These are phyloP conservation scores for Monoplex corrugatus DNA, from an alignment of 2,888 invertebrate species.

Conservation along the genomic window DNA sequence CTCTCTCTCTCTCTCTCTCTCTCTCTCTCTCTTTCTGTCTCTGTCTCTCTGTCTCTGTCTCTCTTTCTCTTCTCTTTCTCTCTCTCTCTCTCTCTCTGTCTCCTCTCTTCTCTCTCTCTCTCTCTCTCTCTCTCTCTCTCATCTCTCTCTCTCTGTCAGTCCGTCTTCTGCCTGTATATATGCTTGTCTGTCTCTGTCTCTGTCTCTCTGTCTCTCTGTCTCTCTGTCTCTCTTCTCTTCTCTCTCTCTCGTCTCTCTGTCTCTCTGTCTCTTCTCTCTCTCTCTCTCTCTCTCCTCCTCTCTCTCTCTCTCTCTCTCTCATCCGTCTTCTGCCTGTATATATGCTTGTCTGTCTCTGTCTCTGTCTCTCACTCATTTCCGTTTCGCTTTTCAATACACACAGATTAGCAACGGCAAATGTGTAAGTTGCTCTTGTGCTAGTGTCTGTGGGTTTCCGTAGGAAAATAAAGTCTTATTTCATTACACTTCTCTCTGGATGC, in stretches of 20 bases:
- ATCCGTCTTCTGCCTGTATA: background rate
- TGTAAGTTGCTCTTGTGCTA: no score
- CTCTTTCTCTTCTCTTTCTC: background rate
- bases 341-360: background rate
- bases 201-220: background rate
- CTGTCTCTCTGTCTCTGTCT: background rate
- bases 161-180: background rate
- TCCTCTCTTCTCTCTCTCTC: background rate
- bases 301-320: background rate
- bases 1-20: background rate
- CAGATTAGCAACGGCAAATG: no score
- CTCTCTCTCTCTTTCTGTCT: background rate
- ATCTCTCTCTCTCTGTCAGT: no score
- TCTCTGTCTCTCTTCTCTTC: background rate
- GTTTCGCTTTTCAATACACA: background rate
- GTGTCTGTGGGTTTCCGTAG: no score
- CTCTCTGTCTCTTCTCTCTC: background rate
- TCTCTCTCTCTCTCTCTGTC: background rate
- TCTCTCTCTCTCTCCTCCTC: background rate
- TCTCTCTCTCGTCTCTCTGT: background rate
- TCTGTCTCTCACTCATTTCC: background rate
- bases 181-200: background rate
- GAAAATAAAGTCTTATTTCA: no score
- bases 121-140: background rate
- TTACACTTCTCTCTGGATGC: no score